Evolutionary conservation across 2,888 invertebrate species (phyloP), one percentile per base, ranked within the genome.

Genomic region (Drosophila acutilabella): DNA sequence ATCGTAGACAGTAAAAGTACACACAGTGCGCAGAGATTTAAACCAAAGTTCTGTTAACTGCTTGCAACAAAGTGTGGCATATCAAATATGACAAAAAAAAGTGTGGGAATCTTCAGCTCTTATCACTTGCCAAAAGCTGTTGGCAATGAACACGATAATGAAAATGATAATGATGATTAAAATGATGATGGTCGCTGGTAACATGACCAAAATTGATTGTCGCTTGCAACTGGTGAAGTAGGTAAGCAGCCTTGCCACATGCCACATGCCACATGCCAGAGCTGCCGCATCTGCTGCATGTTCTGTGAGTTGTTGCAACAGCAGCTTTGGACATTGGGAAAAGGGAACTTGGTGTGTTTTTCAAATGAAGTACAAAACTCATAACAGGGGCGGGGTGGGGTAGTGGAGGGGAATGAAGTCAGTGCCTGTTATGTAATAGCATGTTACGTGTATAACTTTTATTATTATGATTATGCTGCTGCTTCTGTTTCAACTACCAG

Each of bases 401-500:
- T 42, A 13, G 70, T 57, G 40, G 53, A 51, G 42, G 54, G 45
- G 58, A 38, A 41, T 20, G 61, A 44, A 59, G 73, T 45, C 42
- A 53, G 74, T 68, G 64, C 64, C 68, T 84, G 82, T 89, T 89
- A 87, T 83, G 82, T 89, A 89, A 83, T 89, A 87, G 85, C 89
- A 87, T 83, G 82, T 83, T 83, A 81, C 88, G 88, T 89, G 82
- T 84, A 83, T 89, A 89, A 83, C 82, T 83, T 83, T 83, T 83
- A 89, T 83, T 89, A 83, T 83, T 83, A 83, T 87, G 82, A 83
- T 83, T 83, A 83, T 83, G 74, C 81, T 83, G 80, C 62, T 84
- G 80, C 71, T 60, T 64, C 71, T 64, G 71, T 82, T 58, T 71
- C 68, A 79, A 65, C 81, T 66, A 53, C 52, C 60, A 60, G 56